These are phyloP conservation scores for Euplagia quadripunctaria DNA, from an alignment of 2,888 invertebrate species.

Conservation along the genomic window DNA sequence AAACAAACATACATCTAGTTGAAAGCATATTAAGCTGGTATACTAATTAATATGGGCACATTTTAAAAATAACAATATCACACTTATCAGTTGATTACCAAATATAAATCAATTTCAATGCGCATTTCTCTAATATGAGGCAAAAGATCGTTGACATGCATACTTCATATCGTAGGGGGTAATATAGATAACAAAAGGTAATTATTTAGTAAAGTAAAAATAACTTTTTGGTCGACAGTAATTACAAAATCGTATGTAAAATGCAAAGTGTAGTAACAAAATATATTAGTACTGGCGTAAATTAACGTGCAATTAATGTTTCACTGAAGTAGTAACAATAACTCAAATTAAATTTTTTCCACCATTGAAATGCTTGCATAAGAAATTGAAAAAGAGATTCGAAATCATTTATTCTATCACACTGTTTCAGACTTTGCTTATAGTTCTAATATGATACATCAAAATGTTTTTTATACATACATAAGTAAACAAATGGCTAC, in stretches of 20 bases:
- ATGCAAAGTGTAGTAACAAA: constrained; percentile 25
- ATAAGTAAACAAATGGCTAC: constrained; percentile 60
- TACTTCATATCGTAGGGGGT: background rate
- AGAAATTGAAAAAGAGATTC: constrained; percentile 62
- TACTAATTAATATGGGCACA: constrained; percentile 38
- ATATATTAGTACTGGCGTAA: background rate
- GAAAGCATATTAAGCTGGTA: constrained; percentile 47
- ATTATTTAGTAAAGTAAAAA: background rate
- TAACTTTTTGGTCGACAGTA: constrained; percentile 7
- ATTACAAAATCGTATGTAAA: constrained; percentile 20
- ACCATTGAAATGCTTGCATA: constrained; percentile 38
- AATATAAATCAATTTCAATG: constrained; percentile 27
- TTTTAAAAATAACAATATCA: constrained; percentile 48
- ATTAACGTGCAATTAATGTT: background rate
- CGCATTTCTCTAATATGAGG: constrained; percentile 14
- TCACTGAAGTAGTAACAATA: background rate
- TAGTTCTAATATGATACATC: constrained; percentile 57
- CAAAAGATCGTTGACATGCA: constrained; percentile 5
- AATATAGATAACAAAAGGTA: constrained; percentile 2
- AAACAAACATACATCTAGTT: constrained; percentile 11
- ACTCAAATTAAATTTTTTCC: constrained; percentile 45
- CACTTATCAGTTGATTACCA: constrained; percentile 47
- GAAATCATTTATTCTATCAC: constrained; percentile 75
- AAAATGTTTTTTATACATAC: constrained; percentile 56
- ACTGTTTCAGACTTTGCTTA: constrained; percentile 75